These are phyloP conservation scores for Troides oblongomaculatus DNA, from an alignment of 2,888 invertebrate genomes.

Conservation along the genomic window DNA sequence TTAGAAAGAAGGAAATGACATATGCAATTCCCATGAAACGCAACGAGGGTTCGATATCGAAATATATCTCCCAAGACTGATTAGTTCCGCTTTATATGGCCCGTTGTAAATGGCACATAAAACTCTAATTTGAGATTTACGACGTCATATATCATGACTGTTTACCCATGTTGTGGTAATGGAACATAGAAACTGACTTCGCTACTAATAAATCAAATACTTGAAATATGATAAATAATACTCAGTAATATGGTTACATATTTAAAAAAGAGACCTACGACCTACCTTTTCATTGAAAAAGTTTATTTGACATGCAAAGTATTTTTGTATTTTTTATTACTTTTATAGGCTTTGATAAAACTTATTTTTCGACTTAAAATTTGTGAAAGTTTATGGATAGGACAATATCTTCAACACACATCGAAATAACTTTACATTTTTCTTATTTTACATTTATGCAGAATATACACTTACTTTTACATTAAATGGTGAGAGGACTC, in stretches of 20 bases:
- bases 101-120: conserved; percentile 54
- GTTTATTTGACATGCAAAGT: too few species aligned
- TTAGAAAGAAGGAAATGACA: conserved; percentile 36
- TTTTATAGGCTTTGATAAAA: too few species aligned
- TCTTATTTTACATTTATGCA: too few species aligned
- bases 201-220: conserved; percentile 30
- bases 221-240: conserved; percentile 18
- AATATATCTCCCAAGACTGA: conserved; percentile 52
- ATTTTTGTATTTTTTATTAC: too few species aligned
- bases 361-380: too few species aligned
- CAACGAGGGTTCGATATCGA: conserved; percentile 42
- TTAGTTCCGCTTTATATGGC: conserved; percentile 63
- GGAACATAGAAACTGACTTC: conserved; percentile 31
- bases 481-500: too few species aligned
- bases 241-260: conserved; percentile 1
- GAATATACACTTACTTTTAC: too few species aligned
- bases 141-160: conserved; percentile 61
- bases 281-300: neutral
- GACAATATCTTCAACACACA: too few species aligned
- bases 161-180: conserved; percentile 56
- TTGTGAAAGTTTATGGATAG: too few species aligned
- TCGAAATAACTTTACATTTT: too few species aligned
- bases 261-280: conserved; percentile 7
- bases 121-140: conserved; percentile 69
- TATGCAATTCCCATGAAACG: conserved; percentile 38